Evolutionary conservation across 2,797 vertebrate species (phyloP).

Genomic region (Coilia nasus): DNA sequence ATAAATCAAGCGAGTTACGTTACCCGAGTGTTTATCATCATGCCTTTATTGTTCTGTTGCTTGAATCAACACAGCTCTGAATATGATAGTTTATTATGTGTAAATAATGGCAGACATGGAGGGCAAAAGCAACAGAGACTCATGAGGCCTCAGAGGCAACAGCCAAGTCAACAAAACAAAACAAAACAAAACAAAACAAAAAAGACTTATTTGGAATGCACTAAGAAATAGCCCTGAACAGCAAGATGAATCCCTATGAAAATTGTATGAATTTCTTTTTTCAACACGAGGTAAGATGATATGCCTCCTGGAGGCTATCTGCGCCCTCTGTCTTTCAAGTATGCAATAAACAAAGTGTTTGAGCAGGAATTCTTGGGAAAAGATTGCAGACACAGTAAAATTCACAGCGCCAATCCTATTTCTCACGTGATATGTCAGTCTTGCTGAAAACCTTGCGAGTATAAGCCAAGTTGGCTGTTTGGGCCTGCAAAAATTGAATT

Average conservation of each 20-base stretch:
- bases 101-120: not conserved
- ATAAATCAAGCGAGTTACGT: not conserved
- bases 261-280: constrained; percentile 54
- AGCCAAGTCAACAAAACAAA: constrained; percentile 63
- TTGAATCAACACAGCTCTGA: not conserved
- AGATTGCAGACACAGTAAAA: constrained; percentile 61
- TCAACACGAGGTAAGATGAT: constrained; percentile 62
- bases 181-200: constrained; percentile 51
- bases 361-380: constrained; percentile 59
- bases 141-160: not conserved
- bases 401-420: constrained; percentile 58
- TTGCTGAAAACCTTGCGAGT: constrained; percentile 33
- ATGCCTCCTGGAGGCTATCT: constrained; percentile 57
- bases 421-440: constrained; percentile 52
- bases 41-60: not conserved
- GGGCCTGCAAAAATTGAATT: not conserved
- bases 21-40: not conserved
- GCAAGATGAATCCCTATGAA: constrained; percentile 56
- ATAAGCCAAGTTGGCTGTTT: constrained; percentile 30
- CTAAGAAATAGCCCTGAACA: constrained; percentile 44
- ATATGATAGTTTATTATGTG: constrained; percentile 8
- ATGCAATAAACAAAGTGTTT: constrained; percentile 62
- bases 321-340: constrained; percentile 43
- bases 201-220: constrained; percentile 25
- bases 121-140: not conserved